Percentiles rank a stretch among this genome's conserved stretches.
These are phyloP conservation scores for Ciconia stormi DNA, from an alignment of 2,113 vertebrate genomes.

Conservation along the genomic window DNA sequence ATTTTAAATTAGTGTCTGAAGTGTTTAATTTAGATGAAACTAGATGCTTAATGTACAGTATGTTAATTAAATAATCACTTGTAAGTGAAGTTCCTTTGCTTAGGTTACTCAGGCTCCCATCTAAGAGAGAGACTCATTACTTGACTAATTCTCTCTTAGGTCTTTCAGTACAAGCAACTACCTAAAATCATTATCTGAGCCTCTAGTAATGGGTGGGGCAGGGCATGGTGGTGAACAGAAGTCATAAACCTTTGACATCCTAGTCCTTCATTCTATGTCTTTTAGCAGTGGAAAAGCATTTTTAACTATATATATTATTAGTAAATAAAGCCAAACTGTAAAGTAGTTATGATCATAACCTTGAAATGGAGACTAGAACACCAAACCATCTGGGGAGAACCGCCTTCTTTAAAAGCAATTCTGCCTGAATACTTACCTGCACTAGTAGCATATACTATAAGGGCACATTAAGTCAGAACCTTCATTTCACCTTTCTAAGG, in stretches of 20 bases:
- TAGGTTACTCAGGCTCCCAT: neutral
- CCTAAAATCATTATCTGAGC: neutral
- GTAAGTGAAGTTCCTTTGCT: neutral
- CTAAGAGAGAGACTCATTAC: neutral
- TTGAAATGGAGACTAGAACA: neutral
- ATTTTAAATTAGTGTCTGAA: constrained; percentile 13
- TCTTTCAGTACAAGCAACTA: neutral
- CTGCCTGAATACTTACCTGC: neutral
- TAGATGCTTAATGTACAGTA: neutral
- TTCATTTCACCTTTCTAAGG: neutral
- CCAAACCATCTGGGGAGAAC: neutral
- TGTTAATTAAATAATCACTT: neutral
- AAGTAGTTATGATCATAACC: neutral
- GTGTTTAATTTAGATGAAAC: constrained; percentile 27
- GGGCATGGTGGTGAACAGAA: neutral
- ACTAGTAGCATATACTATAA: neutral
- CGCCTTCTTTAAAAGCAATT: neutral
- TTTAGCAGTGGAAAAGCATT: neutral
- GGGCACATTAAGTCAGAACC: neutral
- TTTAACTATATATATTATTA: neutral
- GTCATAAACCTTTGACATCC: neutral
- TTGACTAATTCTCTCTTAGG: neutral
- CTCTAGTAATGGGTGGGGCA: neutral
- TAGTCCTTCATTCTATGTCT: neutral
- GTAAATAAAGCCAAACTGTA: neutral